Evolutionary conservation across 1,140 invertebrate species (phyloP), one percentile per base, ranked within the genome.

Genomic region (Steinernema khuongi): DNA sequence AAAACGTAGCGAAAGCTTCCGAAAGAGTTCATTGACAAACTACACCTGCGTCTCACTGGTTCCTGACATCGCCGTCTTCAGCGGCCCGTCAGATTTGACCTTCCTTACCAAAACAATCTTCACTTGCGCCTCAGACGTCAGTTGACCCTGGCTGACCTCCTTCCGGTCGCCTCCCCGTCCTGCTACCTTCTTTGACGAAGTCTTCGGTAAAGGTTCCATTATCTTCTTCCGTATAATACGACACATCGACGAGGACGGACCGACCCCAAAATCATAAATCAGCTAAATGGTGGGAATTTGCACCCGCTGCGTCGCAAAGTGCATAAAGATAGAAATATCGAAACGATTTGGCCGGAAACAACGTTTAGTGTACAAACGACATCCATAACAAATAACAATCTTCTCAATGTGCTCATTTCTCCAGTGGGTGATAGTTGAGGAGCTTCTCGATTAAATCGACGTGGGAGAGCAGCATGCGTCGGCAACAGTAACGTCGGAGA

Each of bases 401-500:
- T 11, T 60, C 4, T n/a, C 50, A 14, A 7, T 26, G 7, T 60
- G 14, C 50, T 87, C 88, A 92, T 85, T 93, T 93, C 86, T 99
- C 95, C 31, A 98, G 87, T 1, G 95, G 94, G 29, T 94, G 93
- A 87, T 99, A 99, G 88, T 98, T 98, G 4, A 98, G 89, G 1
- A 99, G 87, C 87, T 99, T 99, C 87, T 99, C 96, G 87, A 99
- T 99, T 0, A 99, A 88, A 89, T 99, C 97, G 1, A 99, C 97
- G 87, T 99, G 97, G 31, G 96, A 93, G 18, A 99, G 90, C 11
- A 99, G 88, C 97, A 99, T 99, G 79, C 96, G 88, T 74, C 96
- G 89, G 85, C 96, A 99, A 85, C 96, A 99, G 85, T 99, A 99
- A 66, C 97, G 88, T 85, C 97, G 97, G 69, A 99, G 86, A 4